Conservation (phyloP, 64 coral and sea anemone genomes). For the Anthopleura sola region DNA sequence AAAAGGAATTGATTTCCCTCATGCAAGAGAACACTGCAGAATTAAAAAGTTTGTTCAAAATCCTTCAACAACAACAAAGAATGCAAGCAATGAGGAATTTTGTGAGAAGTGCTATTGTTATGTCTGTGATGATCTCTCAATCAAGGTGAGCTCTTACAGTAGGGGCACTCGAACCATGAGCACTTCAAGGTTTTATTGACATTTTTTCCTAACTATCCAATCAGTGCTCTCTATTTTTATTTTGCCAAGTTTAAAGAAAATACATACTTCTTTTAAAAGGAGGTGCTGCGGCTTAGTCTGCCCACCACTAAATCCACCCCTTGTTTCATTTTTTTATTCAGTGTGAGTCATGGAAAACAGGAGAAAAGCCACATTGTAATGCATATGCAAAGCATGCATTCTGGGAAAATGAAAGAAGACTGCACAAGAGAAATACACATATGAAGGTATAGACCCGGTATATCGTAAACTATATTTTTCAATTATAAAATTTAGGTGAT, state of each 20-base stretch:
- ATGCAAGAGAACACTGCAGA: conserved; percentile 71
- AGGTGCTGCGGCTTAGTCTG: too few species aligned
- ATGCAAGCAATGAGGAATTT: conserved; percentile 53
- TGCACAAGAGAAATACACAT: conserved; percentile 59
- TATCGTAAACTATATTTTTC: neutral
- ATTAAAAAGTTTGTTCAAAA: conserved; percentile 68
- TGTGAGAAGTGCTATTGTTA: conserved; percentile 81
- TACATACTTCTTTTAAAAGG: too few species aligned
- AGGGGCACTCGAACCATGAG: too few species aligned
- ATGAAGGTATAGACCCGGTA: conserved; percentile 17
- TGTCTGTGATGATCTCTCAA: conserved; percentile 56
- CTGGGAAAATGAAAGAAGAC: conserved; percentile 66
- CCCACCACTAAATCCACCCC: too few species aligned
- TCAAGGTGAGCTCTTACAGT: conserved; percentile 46
- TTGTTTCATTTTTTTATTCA: too few species aligned
- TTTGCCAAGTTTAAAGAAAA: too few species aligned
- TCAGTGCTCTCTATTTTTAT: too few species aligned
- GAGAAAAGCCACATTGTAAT: conserved; percentile 74
- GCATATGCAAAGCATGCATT: conserved; percentile 70
- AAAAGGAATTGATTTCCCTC: conserved; percentile 55
- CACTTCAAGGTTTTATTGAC: too few species aligned
- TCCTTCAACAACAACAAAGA: conserved; percentile 42
- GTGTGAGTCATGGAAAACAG: conserved; percentile 67
- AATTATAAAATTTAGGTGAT: too few species aligned
- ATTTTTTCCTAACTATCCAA: neutral